Evolutionary conservation across 2,888 invertebrate species (phyloP), one percentile per base, ranked within the genome.

Genomic region (Caenorhabditis drosophilae): DNA sequence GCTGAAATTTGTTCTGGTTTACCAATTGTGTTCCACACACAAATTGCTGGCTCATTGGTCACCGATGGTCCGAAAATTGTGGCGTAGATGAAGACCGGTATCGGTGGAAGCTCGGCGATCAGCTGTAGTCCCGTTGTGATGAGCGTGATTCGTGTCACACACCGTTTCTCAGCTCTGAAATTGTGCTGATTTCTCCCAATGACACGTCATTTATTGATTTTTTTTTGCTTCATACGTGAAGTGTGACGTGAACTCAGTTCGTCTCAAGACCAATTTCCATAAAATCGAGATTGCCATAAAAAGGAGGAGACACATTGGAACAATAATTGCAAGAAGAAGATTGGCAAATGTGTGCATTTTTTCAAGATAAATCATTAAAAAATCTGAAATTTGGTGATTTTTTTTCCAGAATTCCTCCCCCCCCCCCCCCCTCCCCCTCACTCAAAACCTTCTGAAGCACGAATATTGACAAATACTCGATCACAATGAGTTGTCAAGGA

Each of bases 101-200:
- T 73, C 6, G 76, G 67, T 2, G 79, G 79, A 9, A 77, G 67
- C 34, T 79, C 79, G 11, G 75, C 70, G 36, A 80, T 46, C 31
- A 80, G 61, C 58, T 70, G 70, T 11, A 72, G 68, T 4, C 71
- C 52, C 22, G 81, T 81, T 1, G 81, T 81, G 53, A 81, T 79
- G 27, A 81, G 56, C 7, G 81, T 81, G 48, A 81, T 81, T 6
- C 80, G 57, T 2, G 81, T 81, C n/a, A 81, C 81, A 44, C 76
- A 77, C 0, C 79, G 73, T 49, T 81, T 81, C 51, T 81, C 79
- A 2, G 77, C 57, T 11, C 75, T 74, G 53, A 56, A 75, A 66
- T 31, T 25, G 4, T 4, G n/a, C n/a, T n/a, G n/a, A n/a, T n/a
- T n/a, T 34, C 9, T n/a, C n/a, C n/a, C n/a, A n/a, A n/a, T n/a